Percentiles rank a stretch among this genome's conserved stretches.
Evolutionary conservation across 2,113 vertebrate genomes (phyloP).

Genomic region (Tretioscincus oriximinensis): DNA sequence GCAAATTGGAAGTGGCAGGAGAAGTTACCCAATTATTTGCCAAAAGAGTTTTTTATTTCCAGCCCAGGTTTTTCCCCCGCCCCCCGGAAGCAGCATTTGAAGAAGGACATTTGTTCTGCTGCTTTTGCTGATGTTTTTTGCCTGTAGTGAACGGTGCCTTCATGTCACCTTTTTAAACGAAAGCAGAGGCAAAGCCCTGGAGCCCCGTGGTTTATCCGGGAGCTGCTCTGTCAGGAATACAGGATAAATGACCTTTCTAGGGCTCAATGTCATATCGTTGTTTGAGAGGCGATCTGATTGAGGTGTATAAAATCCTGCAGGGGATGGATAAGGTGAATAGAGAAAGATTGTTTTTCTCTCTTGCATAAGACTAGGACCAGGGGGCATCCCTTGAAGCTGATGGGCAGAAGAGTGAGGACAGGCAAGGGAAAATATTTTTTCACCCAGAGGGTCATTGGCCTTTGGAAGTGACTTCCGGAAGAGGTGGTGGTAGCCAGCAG

Average conservation of each 20-base stretch:
- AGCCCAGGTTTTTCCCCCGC: not conserved
- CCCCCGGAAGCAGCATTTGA: not conserved
- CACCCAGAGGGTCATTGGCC: too few species aligned
- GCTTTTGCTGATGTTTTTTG: not conserved
- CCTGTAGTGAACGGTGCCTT: not conserved
- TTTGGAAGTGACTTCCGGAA: too few species aligned
- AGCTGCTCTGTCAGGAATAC: too few species aligned
- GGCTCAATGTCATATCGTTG: not conserved
- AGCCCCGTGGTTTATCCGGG: not conserved
- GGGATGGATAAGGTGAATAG: too few species aligned
- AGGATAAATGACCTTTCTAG: not conserved
- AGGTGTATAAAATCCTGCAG: too few species aligned
- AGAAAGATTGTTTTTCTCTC: too few species aligned
- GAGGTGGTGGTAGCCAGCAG: too few species aligned
- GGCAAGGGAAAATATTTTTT: too few species aligned
- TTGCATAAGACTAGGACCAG: too few species aligned
- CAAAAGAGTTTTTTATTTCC: conserved; percentile 5
- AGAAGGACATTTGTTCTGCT: not conserved
- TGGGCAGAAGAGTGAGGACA: too few species aligned
- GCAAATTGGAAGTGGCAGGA: conserved; percentile 21
- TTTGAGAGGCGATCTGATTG: too few species aligned
- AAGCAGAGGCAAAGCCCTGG: not conserved
- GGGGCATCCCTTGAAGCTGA: too few species aligned
- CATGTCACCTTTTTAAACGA: not conserved
- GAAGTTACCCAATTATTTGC: conserved; percentile 4